These are phyloP conservation scores for Megaceryle maxima DNA, from an alignment of 2,113 vertebrate genomes.

Conservation along the genomic window DNA sequence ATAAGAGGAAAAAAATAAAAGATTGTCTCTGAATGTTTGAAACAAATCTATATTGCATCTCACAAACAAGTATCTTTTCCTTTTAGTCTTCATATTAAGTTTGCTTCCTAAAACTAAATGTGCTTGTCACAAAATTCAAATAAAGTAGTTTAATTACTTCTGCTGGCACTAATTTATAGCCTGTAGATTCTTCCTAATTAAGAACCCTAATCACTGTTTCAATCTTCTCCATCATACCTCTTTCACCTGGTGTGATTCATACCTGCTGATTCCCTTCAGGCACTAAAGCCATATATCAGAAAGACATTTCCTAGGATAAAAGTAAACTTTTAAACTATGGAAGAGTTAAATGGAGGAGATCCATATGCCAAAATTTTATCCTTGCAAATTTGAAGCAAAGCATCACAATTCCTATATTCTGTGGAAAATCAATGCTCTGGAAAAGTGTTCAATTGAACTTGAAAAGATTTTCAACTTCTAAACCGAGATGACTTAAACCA, in stretches of 20 bases:
- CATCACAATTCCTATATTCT: not conserved
- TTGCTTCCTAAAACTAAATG: not conserved
- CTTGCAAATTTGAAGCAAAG: not conserved
- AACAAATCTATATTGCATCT: not conserved
- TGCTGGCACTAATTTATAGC: conserved; percentile 51
- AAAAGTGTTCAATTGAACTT: not conserved
- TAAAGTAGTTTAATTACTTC: conserved; percentile 36
- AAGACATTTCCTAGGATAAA: conserved; percentile 23
- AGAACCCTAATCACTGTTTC: conserved; percentile 53
- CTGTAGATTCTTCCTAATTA: conserved; percentile 59
- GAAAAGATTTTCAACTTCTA: not conserved
- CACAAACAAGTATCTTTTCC: not conserved
- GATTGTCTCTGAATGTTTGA: not conserved
- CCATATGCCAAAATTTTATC: not conserved
- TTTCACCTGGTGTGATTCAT: conserved; percentile 45
- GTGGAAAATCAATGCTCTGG: not conserved
- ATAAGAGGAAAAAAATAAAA: not conserved
- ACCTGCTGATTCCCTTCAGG: conserved; percentile 40
- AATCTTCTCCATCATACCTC: conserved; percentile 30
- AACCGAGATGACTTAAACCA: not conserved
- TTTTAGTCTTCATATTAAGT: not conserved
- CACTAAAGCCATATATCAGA: conserved; percentile 30
- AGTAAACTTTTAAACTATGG: conserved; percentile 18
- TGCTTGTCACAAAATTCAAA: conserved; percentile 9
- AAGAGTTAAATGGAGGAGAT: not conserved